phyloP scores from a whole-genome alignment of 2,888 invertebrate genomes.

The Microctonus hyperodae region DNA sequence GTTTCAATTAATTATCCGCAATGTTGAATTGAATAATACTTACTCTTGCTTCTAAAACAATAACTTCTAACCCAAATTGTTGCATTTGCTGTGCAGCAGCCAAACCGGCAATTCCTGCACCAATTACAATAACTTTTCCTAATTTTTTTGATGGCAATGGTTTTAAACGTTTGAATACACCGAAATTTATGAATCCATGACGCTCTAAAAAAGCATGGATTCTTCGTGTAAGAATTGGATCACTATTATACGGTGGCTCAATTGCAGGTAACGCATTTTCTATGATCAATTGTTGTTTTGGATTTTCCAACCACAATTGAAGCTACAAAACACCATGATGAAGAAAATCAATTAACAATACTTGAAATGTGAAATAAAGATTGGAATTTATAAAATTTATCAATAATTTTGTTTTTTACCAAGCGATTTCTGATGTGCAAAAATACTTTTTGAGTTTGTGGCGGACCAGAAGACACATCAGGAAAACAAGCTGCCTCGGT shows the following conservation, averaged over 20 bases:
- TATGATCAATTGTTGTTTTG: slow-evolving; percentile 87
- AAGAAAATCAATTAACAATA: no score
- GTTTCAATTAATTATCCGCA: no score
- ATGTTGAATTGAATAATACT: slow-evolving; percentile 38
- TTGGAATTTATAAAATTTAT: slow-evolving; percentile 9
- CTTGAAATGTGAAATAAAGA: no score
- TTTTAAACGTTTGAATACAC: slow-evolving; percentile 88
- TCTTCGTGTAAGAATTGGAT: slow-evolving; percentile 81
- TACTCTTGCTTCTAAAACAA: slow-evolving; percentile 80
- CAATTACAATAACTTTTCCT: slow-evolving; percentile 71
- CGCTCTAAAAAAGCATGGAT: slow-evolving; percentile 92
- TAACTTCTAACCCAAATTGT: slow-evolving; percentile 95
- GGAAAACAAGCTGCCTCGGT: slow-evolving; percentile 93
- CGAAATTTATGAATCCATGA: slow-evolving; percentile 97
- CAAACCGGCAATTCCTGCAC: slow-evolving; percentile 91
- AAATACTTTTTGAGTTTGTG: slow-evolving; percentile 86
- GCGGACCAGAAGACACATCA: slow-evolving; percentile 84
- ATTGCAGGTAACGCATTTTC: slow-evolving; percentile 84
- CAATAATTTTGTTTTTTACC: no score
- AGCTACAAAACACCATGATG: slow-evolving; percentile 63
- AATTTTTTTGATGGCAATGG: slow-evolving; percentile 63
- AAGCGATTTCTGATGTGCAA: slow-evolving; percentile 90
- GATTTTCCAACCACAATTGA: slow-evolving; percentile 96
- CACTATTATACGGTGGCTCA: slow-evolving; percentile 92
- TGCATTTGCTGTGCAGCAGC: slow-evolving; percentile 94